Base-by-base conservation (phyloP, 2,888 invertebrate genomes). In the Pheosia tremula region DNA sequence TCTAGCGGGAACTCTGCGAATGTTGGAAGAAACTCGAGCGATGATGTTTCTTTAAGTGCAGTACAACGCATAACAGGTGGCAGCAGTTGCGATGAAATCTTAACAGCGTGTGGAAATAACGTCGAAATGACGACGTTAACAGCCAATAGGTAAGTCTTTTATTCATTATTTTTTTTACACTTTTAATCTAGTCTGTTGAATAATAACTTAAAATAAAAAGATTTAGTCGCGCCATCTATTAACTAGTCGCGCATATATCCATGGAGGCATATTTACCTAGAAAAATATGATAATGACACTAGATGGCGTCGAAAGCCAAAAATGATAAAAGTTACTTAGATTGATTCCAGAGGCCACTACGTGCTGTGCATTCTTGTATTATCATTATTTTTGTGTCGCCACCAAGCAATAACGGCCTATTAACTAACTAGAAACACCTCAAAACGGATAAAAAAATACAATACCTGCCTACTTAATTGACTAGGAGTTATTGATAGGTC, bases 1-100 rank as follows among this genome's bases (percentile, higher is more conserved):
- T 86, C 93, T 93, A 87, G 84, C 74, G 85, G 90, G 65, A 90
- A 88, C 87, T 85, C 75, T 55, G 7, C 84, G 72, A 90, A 88
- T 81, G 69, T 77, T 24, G 85, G 83, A 11, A 92, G 89, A 68
- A 88, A 77, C 67, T 85, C 88, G 43, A 85, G 76, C 75, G 93
- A 93, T 72, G 92, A 91, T 77, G 86, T 87, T 45, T 85, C 91
- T 58, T 66, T 89, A 72, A 91, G 83, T 82, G 88, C 91, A 68
- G 90, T 92, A 56, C 94, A 93, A 76, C 88, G 94, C 61, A 91
- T 93, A 81, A 95, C 91, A 94, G 95, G 95, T 92, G 95, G 93
- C 89, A 92, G 91, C 78, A 90, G 88, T 63, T 87, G 92, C 82
- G 93, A 94, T 89, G 94, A 92, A 79, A 89, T 90, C 76, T 74